Conservation (phyloP, 2,113 vertebrate species). For the Centropus unirufus region DNA sequence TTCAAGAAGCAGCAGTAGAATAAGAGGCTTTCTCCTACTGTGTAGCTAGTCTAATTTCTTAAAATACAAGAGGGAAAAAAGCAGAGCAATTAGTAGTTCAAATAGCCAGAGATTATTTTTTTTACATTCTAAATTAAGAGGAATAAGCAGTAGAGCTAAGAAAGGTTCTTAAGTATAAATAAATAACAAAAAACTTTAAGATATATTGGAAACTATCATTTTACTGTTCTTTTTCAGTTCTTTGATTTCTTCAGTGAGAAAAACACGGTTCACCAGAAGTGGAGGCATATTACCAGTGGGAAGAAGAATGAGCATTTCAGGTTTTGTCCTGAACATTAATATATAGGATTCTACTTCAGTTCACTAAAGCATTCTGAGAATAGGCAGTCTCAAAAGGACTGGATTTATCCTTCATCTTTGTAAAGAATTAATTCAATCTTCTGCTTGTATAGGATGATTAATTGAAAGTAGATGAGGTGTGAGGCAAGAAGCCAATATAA, state of each 20-base stretch:
- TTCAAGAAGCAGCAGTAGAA: background rate
- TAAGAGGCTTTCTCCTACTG: background rate
- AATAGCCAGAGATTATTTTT: background rate
- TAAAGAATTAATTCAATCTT: background rate
- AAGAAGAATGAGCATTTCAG: background rate
- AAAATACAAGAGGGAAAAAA: background rate
- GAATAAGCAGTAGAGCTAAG: background rate
- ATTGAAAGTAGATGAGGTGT: background rate
- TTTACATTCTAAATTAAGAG: background rate
- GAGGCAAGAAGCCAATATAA: background rate
- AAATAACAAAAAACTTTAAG: background rate
- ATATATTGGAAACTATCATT: background rate
- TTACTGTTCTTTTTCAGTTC: background rate
- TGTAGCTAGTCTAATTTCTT: background rate
- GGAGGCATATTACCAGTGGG: fast-evolving
- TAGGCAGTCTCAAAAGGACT: background rate
- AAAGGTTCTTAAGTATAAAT: background rate
- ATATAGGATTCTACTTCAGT: background rate
- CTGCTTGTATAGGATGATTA: background rate
- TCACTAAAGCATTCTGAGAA: background rate
- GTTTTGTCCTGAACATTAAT: too few relatives aligned
- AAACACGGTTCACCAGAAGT: fast-evolving
- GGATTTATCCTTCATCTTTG: background rate
- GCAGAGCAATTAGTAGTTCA: background rate
- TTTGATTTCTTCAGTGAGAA: background rate